Percentiles rank a stretch among this genome's conserved stretches.
Conservation (phyloP, 2,888 invertebrate species). For the Chymomyza fuscimana region DNA sequence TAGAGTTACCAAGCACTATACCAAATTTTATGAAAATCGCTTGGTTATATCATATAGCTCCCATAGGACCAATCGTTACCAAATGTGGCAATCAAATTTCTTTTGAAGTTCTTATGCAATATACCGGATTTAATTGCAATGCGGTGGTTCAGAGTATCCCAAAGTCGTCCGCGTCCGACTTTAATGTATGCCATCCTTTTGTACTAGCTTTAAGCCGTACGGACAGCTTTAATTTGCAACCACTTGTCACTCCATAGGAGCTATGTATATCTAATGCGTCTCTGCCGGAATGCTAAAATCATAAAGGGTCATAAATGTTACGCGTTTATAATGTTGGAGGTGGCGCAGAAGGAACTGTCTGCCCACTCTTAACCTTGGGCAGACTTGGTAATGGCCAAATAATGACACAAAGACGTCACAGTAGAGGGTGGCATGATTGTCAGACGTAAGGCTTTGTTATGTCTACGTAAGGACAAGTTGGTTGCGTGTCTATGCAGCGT, state of each 20-base stretch:
- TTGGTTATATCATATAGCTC: too few relatives aligned
- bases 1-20: too few relatives aligned
- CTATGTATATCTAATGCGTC: too few relatives aligned
- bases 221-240: constrained; percentile 37
- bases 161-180: too few relatives aligned
- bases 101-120: too few relatives aligned
- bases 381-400: constrained; percentile 64
- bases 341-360: constrained; percentile 13
- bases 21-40: too few relatives aligned
- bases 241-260: neutral
- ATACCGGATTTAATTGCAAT: too few relatives aligned
- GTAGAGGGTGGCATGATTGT: neutral
- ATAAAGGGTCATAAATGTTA: constrained; percentile 57
- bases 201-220: neutral
- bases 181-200: too few relatives aligned
- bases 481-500: constrained; percentile 56
- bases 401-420: constrained; percentile 31
- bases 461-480: neutral
- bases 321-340: constrained; percentile 63
- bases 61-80: too few relatives aligned
- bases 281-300: constrained; percentile 42
- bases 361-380: constrained; percentile 26
- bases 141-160: too few relatives aligned
- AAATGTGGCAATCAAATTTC: too few relatives aligned
- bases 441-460: constrained; percentile 8